Conservation (phyloP, 2,888 invertebrate species). For the Scrobipalpa atriplicella region DNA sequence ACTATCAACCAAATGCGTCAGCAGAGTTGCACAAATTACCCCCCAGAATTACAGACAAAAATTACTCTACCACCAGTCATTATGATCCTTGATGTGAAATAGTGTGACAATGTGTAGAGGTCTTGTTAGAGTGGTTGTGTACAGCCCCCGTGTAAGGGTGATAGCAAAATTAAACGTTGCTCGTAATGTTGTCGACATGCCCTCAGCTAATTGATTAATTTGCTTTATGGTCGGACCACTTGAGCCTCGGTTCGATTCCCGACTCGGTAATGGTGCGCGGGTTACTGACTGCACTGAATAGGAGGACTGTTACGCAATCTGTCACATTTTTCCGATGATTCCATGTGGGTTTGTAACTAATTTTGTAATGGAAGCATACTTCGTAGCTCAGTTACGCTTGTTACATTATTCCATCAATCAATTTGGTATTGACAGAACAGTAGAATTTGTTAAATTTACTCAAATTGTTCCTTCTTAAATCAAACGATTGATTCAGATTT, state of each 20-base stretch:
- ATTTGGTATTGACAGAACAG: neutral
- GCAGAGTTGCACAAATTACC: constrained; percentile 72
- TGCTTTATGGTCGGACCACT: constrained; percentile 80
- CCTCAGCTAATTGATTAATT: constrained; percentile 82
- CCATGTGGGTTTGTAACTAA: constrained; percentile 44
- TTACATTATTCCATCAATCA: constrained; percentile 11
- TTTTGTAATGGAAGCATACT: constrained; percentile 49
- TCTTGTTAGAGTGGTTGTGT: constrained; percentile 30
- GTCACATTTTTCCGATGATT: constrained; percentile 71
- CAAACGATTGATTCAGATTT: neutral
- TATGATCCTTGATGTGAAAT: constrained; percentile 26
- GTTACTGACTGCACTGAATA: constrained; percentile 65
- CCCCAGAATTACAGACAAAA: constrained; percentile 66
- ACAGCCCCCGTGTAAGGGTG: constrained; percentile 55
- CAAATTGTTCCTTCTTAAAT: neutral
- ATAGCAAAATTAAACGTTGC: constrained; percentile 78
- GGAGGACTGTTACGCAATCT: constrained; percentile 76
- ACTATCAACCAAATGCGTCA: constrained; percentile 77
- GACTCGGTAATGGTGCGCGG: constrained; percentile 69
- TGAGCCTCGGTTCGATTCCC: constrained; percentile 72
- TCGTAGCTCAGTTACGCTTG: neutral
- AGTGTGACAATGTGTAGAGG: constrained; percentile 14
- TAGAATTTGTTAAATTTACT: neutral
- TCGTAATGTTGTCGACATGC: constrained; percentile 81
- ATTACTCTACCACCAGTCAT: constrained; percentile 51